A percentile compares a stretch with the other conserved stretches of the same genome.
These are phyloP conservation scores for Gonatopus flavifemur DNA, from an alignment of 1,140 invertebrate genomes.

Conservation along the genomic window DNA sequence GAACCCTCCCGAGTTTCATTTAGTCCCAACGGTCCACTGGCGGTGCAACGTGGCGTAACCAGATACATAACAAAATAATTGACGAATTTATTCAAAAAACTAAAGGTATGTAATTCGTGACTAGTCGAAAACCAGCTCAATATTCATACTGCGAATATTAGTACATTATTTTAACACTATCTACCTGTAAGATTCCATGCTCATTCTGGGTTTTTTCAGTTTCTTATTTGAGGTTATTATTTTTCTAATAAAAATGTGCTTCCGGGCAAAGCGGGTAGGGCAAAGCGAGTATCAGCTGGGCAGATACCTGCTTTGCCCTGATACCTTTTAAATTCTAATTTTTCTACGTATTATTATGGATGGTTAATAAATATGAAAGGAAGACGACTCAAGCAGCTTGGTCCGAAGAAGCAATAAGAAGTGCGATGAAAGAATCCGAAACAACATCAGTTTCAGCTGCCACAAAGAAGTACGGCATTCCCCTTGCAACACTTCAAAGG, in stretches of 20 bases:
- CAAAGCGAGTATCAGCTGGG: slow-evolving; percentile 1
- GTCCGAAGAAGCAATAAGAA: slow-evolving; percentile 1
- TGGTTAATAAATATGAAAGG: slow-evolving; percentile 10
- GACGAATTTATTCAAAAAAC: neutral
- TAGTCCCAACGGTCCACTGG: neutral
- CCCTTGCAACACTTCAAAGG: slow-evolving; percentile 1
- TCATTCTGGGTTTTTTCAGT: slow-evolving; percentile 1
- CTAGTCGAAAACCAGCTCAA: no score
- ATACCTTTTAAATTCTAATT: slow-evolving; percentile 3
- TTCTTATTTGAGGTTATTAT: slow-evolving; percentile 1
- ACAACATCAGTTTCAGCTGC: neutral
- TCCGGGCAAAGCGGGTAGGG: no score
- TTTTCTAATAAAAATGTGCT: neutral
- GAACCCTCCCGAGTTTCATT: slow-evolving; percentile 3
- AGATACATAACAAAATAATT: neutral
- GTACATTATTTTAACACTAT: slow-evolving; percentile 1
- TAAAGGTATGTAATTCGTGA: no score
- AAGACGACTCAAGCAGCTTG: slow-evolving; percentile 6
- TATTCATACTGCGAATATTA: neutral
- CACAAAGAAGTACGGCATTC: slow-evolving; percentile 1
- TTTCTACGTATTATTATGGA: slow-evolving; percentile 1
- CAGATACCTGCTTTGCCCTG: neutral
- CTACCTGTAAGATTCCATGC: neutral
- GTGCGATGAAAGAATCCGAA: slow-evolving; percentile 4
- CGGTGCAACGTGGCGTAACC: neutral